These are phyloP conservation scores for Scortum barcoo DNA, from an alignment of 2,113 vertebrate genomes.

Conservation along the genomic window DNA sequence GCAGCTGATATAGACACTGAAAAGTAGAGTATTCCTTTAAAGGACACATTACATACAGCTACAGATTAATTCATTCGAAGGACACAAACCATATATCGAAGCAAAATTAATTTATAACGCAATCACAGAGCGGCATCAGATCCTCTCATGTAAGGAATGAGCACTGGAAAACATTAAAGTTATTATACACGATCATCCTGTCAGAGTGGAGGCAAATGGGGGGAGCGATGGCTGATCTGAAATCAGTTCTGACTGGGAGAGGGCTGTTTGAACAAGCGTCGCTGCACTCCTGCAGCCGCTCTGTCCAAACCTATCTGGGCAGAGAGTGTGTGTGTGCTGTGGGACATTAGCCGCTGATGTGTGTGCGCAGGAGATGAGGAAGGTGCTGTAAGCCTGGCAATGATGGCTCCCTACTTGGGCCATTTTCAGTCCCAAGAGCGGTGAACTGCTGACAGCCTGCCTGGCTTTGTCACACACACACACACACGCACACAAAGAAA, in stretches of 20 bases:
- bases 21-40: neutral
- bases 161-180: constrained; percentile 61
- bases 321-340: constrained; percentile 40
- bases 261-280: constrained; percentile 49
- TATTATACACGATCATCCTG: constrained; percentile 57
- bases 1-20: neutral
- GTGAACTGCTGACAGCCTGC: constrained; percentile 58
- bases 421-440: constrained; percentile 58
- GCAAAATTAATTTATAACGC: constrained; percentile 35
- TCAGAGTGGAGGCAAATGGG: constrained; percentile 47
- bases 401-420: constrained; percentile 57
- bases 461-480: constrained; percentile 25
- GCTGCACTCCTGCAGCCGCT: constrained; percentile 41
- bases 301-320: constrained; percentile 53
- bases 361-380: constrained; percentile 42
- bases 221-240: constrained; percentile 55
- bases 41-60: neutral
- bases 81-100: constrained; percentile 26
- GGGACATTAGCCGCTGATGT: constrained; percentile 42
- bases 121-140: constrained; percentile 40
- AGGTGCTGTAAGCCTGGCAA: constrained; percentile 36
- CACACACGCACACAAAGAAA: neutral
- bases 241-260: constrained; percentile 42
- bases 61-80: constrained; percentile 32
- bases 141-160: constrained; percentile 49